Base-by-base conservation (phyloP, 2,888 invertebrate genomes). In the Leptinotarsa tumamoca region DNA sequence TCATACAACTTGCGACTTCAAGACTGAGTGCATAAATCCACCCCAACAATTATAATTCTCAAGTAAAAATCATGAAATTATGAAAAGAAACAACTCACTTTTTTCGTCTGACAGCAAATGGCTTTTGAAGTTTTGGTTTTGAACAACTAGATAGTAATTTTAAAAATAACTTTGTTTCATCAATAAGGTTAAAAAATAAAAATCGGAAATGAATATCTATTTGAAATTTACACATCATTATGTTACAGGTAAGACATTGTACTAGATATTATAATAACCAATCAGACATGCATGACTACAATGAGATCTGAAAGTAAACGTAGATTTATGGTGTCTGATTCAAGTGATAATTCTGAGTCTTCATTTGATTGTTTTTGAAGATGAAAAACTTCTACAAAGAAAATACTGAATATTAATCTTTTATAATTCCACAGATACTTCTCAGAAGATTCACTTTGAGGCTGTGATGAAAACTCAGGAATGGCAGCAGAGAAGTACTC, bases 391-490 rank as follows among this genome's bases (percentile, higher is more conserved):
- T 17, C 52, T 52, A 52, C 21, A 21, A 58, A 33, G 33, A 2
- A 58, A 10, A 15, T 14, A 14, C 23, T 58, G 23, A 23, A 58
- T 58, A 10, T 21, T 58, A 58, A 58, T 58, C 58, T 58, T 3
- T 58, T 15, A 58, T 15, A 58, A 23, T 58, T 69, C 15, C 18
- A 0, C 88, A 95, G 95, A 95, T 88, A 90, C 94, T 68, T 89
- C 92, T 5, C 91, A 92, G 72, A 90, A 91, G 66, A 87, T 92
- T 76, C 95, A 95, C 88, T 89, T 94, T 85, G 92, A 94, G 73
- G 93, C 94, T 79, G 91, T 94, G 82, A 91, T 93, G 89, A 93
- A 94, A 82, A 93, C 94, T 81, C 89, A 93, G 73, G 95, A 96
- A 86, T 96, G 96, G 95, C 95, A 96, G 83, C 93, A 93, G 85